Evolutionary conservation across 2,888 invertebrate species (phyloP).

Genomic region (Parnassius mnemosyne): DNA sequence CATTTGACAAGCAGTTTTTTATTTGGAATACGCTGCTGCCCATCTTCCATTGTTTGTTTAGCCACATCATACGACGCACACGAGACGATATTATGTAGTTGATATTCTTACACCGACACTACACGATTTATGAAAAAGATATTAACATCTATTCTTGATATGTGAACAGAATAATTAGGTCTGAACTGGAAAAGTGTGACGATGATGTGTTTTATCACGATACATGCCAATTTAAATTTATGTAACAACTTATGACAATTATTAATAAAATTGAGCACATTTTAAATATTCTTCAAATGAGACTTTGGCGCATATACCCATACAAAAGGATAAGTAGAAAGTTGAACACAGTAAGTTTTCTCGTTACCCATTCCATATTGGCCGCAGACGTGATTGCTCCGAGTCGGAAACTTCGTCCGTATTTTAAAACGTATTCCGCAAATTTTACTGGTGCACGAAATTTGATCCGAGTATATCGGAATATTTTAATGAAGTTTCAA

Average conservation of each 20-base stretch:
- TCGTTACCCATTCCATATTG: constrained; percentile 44
- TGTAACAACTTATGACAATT: background rate
- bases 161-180: too few relatives aligned
- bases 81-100: too few relatives aligned
- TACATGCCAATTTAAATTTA: too few relatives aligned
- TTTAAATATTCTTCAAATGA: constrained; percentile 32
- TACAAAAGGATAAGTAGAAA: constrained; percentile 36
- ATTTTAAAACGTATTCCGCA: constrained; percentile 43
- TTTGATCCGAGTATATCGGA: constrained; percentile 26
- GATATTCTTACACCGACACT: too few relatives aligned
- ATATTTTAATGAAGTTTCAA: constrained; percentile 61
- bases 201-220: too few relatives aligned
- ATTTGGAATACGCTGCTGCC: too few relatives aligned
- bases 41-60: too few relatives aligned
- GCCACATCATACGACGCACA: too few relatives aligned
- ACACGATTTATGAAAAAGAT: too few relatives aligned
- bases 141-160: too few relatives aligned
- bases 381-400: constrained; percentile 35
- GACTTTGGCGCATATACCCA: constrained; percentile 36
- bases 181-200: too few relatives aligned
- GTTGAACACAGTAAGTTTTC: constrained; percentile 42
- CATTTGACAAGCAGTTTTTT: too few relatives aligned
- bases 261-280: constrained; percentile 26
- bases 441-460: constrained; percentile 36
- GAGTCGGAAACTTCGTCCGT: constrained; percentile 34